Evolutionary conservation across 2,888 invertebrate species (phyloP), one percentile per base, ranked within the genome.

Genomic region (Trichogramma dendrolimi): DNA sequence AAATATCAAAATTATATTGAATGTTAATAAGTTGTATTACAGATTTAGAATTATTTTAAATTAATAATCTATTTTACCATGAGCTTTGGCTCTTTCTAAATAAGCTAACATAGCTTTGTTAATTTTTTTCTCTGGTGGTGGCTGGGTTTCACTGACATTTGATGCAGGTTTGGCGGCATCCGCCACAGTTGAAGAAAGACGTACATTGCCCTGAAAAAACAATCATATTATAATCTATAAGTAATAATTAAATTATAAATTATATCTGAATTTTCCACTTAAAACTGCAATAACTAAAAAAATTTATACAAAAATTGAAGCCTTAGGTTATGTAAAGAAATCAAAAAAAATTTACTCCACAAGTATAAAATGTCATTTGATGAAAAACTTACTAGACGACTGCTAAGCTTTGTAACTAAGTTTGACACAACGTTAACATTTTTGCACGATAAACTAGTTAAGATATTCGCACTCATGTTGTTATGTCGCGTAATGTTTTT

Each of bases 41-140:
- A 11, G 50, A 42, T 8, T 53, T 49, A 50, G 43, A 54, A 54
- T 48, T 48, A 1, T 38, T 41, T 54, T 51, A 48, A 59, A 67
- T 60, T 39, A 50, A 55, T 55, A 5, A 55, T 27, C 1, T 65
- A 49, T 60, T 67, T 48, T 61, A 85, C 85, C 90, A 75, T 95
- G 89, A 72, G 88, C 86, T 71, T 83, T 83, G 6, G 94, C 90
- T 72, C 92, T 83, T 76, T 94, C 88, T 65, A 96, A 81, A 78
- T 96, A 96, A 0, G 91, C 86, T 77, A 85, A 87, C 95, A 96
- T 96, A 6, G 94, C 93, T 81, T 90, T 92, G 78, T 90, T 94
- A 4, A 91, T 83, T 73, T 85, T 86, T 71, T 86, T 85, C 14
- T 46, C 39, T 7, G 1, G 2, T 7, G 38, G 4, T 27, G 5